A percentile compares a stretch with the other conserved stretches of the same genome.
These are phyloP conservation scores for Drosophila azteca DNA, from an alignment of 1,140 invertebrate species.

Conservation along the genomic window DNA sequence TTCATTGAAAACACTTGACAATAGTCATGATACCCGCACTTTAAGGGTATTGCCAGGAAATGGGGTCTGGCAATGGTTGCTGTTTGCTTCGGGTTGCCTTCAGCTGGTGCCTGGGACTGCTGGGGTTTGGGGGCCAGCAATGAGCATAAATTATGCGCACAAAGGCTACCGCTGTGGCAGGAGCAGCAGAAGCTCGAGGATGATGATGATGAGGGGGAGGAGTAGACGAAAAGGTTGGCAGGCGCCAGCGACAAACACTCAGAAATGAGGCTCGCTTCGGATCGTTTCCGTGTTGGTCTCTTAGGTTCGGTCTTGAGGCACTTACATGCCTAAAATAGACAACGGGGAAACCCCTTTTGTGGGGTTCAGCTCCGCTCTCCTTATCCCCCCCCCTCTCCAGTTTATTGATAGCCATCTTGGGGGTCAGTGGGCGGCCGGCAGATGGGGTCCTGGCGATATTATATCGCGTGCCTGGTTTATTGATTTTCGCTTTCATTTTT, in stretches of 20 bases:
- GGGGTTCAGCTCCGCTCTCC: too few species aligned
- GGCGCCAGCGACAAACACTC: constrained; percentile 43
- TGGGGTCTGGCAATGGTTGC: constrained; percentile 20
- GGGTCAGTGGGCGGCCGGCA: constrained; percentile 49
- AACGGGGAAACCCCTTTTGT: constrained; percentile 38
- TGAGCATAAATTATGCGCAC: constrained; percentile 76
- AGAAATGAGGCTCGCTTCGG: not conserved
- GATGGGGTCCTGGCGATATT: constrained; percentile 44
- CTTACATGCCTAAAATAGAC: constrained; percentile 11
- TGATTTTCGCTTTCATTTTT: constrained; percentile 82
- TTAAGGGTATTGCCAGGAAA: constrained; percentile 35
- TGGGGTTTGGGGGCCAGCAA: constrained; percentile 49
- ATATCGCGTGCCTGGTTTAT: constrained; percentile 74
- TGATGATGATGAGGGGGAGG: not conserved
- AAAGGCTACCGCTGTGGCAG: constrained; percentile 37
- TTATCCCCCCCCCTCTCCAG: not conserved
- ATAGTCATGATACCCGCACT: constrained; percentile 1
- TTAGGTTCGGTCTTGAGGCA: not conserved
- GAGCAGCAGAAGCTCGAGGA: constrained; percentile 1
- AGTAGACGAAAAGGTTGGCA: constrained; percentile 5
- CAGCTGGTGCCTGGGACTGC: constrained; percentile 8
- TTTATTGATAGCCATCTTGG: constrained; percentile 27
- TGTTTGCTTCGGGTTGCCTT: constrained; percentile 10
- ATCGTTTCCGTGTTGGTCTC: not conserved
- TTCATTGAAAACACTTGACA: not conserved